Base-by-base conservation (phyloP, 2,888 invertebrate species). In the Agrilus mali region DNA sequence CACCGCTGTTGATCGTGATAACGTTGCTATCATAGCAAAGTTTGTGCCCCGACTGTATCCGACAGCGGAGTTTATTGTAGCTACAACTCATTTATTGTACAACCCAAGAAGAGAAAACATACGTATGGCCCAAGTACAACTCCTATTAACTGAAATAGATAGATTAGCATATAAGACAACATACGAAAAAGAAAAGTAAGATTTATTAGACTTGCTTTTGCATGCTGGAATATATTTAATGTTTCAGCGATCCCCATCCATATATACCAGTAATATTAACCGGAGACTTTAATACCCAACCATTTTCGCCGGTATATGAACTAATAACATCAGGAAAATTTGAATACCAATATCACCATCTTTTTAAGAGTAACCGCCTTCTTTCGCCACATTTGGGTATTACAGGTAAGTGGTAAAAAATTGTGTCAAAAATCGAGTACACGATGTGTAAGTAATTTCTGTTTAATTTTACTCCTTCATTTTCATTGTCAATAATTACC, bases 61-160 rank as follows among this genome's bases (percentile, higher is more conserved):
- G 0, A 53, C 67, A 2, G 66, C 69, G 1, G 69, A 76, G 7
- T 65, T 95, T 34, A 75, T 88, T 40, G 78, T 97, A 1, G 88
- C 90, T 4, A 97, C 92, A 10, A 97, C 97, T 0, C 98, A 98
- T 66, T 71, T 98, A 37, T 69, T 97, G 8, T 98, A 86, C 65
- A 97, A 97, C 71, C 93, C 90, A 0, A 79, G 70, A 52, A 72
- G 97, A 33, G 80, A 86, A 15, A 96, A 97, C 63, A 80, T 96
- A 1, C 79, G 94, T 52, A 69, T 96, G 27, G 93, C 88, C 0
- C 97, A 98, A 67, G 70, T 85, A 33, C 83, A 86, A 56, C 62
- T 89, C 32, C 69, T 98, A 7, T 67, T 98, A 10, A 80, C 88
- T 0, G 89, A 93, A 65, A 69, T 98, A 4, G 87, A 92, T 52